Evolutionary conservation across 2,797 vertebrate species (phyloP), one percentile per base, ranked within the genome.

Genomic region (Botia almorhae): DNA sequence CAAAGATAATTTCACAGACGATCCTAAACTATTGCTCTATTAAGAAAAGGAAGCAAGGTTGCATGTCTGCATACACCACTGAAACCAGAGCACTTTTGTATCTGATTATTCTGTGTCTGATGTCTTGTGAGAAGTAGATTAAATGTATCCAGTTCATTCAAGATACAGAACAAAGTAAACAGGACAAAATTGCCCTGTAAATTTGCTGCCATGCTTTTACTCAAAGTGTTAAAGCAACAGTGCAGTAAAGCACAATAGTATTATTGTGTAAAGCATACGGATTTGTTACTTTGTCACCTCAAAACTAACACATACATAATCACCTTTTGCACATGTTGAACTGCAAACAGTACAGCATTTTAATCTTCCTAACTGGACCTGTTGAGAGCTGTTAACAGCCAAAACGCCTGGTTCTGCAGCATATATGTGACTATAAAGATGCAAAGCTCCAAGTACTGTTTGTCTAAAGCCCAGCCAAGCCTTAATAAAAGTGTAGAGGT

Each of bases 11-110:
- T 43, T 46, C 39, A 43, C 39, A 43, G 39, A 43, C 8, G 39
- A 82, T 75, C 71, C 76, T 61, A 51, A 65, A 82, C 29, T 73
- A 69, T 50, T 12, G 36, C 69, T 81, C 53, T 78, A 39, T 75
- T 46, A 71, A n/a, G 26, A 51, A 71, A 67, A 64, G 75, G 56
- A 84, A 84, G 60, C 79, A 33, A 51, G 74, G 33, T 64, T 26
- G 17, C 29, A 78, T 3, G 26, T 36, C 58, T 77, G 33, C 2
- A 65, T 77, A 14, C 7, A n/a, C 46, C 56, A 51, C 43, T 13
- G n/a, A 71, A n/a, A 56, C 55, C 43, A 63, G 68, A 70, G 21
- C 56, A 39, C 50, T 51, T 10, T 23, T 70, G 13, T 50, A 17
- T 63, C 17, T 69, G 53, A 68, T 33, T 36, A 12, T 60, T 11